Evolutionary conservation across 2,797 vertebrate genomes (phyloP).

Genomic region (Myiothlypis coronata): DNA sequence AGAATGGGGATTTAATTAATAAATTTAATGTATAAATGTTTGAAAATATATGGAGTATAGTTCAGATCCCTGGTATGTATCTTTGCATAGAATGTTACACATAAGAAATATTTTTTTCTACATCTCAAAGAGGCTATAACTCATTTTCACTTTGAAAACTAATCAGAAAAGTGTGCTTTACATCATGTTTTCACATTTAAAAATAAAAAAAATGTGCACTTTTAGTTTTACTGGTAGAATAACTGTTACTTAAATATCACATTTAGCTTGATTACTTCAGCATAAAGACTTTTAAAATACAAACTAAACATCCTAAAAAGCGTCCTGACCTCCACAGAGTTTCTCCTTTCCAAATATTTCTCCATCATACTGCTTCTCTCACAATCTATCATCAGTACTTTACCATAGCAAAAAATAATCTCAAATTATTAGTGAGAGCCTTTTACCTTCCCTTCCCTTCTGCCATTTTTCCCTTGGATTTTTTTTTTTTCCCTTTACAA

Average conservation of each 20-base stretch:
- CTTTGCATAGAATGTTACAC: neutral
- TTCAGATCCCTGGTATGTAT: neutral
- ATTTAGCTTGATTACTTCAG: neutral
- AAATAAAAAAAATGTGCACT: neutral
- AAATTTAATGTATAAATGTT: neutral
- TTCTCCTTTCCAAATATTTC: neutral
- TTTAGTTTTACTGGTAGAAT: neutral
- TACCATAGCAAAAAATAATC: neutral
- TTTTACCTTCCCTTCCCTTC: too few relatives aligned
- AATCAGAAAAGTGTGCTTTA: neutral
- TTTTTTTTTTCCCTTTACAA: neutral
- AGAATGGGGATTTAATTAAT: neutral
- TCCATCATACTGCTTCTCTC: neutral
- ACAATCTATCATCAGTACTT: neutral
- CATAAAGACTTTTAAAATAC: neutral
- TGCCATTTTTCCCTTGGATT: neutral
- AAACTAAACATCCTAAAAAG: neutral
- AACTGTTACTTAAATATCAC: neutral
- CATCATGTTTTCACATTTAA: neutral
- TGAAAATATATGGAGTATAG: neutral
- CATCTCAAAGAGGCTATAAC: neutral
- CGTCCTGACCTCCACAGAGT: neutral
- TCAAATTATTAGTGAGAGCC: rapidly evolving
- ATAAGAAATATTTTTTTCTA: neutral
- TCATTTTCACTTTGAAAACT: neutral